Conservation (phyloP, 1,140 invertebrate species). For the Latrodectus geometricus region DNA sequence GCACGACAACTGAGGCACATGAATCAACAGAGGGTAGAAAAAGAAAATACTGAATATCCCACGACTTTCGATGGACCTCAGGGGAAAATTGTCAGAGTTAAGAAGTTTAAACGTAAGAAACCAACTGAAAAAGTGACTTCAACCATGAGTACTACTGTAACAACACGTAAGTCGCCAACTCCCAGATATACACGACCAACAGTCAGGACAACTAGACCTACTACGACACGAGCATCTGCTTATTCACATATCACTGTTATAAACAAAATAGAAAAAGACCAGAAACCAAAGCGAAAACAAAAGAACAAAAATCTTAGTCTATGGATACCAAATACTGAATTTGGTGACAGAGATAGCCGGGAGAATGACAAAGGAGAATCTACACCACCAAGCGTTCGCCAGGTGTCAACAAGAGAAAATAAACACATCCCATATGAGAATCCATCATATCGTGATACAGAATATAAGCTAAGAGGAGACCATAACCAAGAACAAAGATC, state of each 20-base stretch:
- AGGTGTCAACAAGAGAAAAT: too few species aligned
- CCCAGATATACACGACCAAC: neutral
- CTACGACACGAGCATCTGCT: neutral
- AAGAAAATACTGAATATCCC: neutral
- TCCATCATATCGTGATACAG: too few species aligned
- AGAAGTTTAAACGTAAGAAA: slow-evolving; percentile 13
- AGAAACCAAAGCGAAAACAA: slow-evolving; percentile 27
- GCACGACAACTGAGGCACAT: neutral
- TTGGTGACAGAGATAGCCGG: neutral
- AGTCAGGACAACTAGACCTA: neutral
- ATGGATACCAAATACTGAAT: neutral
- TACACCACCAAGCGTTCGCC: neutral
- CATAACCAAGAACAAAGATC: too few species aligned
- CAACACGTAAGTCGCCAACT: neutral
- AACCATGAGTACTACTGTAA: neutral
- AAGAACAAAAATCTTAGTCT: slow-evolving; percentile 10
- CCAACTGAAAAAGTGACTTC: neutral
- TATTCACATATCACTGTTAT: slow-evolving; percentile 50
- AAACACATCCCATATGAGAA: too few species aligned
- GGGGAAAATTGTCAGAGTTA: slow-evolving; percentile 24
- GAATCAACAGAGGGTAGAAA: neutral
- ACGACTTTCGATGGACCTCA: neutral
- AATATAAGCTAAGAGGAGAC: too few species aligned
- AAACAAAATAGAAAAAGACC: slow-evolving; percentile 28
- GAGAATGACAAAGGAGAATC: neutral